Conservation (phyloP, 2,888 invertebrate genomes). For the Bedellia somnulentella region DNA sequence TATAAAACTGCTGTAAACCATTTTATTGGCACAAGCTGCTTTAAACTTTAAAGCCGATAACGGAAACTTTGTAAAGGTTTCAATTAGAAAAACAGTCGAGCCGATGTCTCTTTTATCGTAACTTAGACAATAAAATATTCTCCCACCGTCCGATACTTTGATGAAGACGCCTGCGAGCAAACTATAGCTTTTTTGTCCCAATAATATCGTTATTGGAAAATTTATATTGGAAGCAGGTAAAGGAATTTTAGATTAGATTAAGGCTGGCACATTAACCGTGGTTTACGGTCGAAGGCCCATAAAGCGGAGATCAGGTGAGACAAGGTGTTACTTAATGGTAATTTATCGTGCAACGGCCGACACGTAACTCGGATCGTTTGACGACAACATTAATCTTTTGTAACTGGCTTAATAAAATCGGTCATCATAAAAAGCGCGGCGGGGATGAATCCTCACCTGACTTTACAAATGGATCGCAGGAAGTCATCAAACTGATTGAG, state of each 20-base stretch:
- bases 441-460: no score
- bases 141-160: conserved; percentile 19
- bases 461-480: no score
- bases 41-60: conserved; percentile 4
- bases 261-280: conserved; percentile 26
- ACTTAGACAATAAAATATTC: conserved; percentile 24
- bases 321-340: conserved; percentile 54
- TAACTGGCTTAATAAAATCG: conserved; percentile 35
- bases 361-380: conserved; percentile 28
- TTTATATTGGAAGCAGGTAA: conserved; percentile 41
- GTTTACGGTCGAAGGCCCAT: conserved; percentile 34
- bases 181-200: conserved; percentile 3
- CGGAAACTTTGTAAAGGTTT: conserved; percentile 23
- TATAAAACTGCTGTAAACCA: conserved; percentile 15
- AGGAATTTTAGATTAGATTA: conserved; percentile 43
- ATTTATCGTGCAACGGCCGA: conserved; percentile 48
- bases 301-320: conserved; percentile 29
- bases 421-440: conserved; percentile 16
- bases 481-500: conserved; percentile 47
- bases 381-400: conserved; percentile 46
- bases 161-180: conserved; percentile 22
- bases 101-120: conserved; percentile 15
- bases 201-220: conserved; percentile 16
- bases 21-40: conserved; percentile 41
- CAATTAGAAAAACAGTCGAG: conserved; percentile 18